phyloP scores from a whole-genome alignment of 2,797 vertebrate species.

The Chromobotia macracanthus region DNA sequence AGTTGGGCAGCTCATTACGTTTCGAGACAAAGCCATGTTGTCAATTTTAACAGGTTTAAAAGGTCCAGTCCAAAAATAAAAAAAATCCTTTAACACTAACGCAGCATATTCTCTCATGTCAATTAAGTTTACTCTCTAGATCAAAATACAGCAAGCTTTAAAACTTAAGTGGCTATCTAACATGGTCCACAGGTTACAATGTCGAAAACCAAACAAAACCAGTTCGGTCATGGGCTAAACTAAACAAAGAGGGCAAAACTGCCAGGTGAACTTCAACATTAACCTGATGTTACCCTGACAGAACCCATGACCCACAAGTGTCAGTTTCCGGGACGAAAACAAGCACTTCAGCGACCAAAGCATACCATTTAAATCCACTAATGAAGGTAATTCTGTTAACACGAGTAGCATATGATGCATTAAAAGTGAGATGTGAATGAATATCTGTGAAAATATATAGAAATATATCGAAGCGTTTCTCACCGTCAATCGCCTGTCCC shows the following conservation, averaged over 20 bases:
- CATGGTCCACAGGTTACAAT: not conserved
- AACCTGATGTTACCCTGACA: not conserved
- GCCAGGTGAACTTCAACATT: slow-evolving; percentile 11
- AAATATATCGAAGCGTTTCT: slow-evolving; percentile 9
- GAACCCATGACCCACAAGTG: too few relatives aligned
- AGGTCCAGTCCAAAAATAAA: not conserved
- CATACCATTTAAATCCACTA: not conserved
- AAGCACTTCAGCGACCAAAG: slow-evolving; percentile 3
- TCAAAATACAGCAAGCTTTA: not conserved
- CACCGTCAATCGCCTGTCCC: slow-evolving; percentile 33
- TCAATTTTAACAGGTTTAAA: not conserved
- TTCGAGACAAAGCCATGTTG: not conserved
- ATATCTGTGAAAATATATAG: not conserved
- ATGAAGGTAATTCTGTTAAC: not conserved
- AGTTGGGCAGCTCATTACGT: not conserved
- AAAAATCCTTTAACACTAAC: not conserved
- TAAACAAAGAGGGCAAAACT: not conserved
- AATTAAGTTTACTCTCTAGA: not conserved
- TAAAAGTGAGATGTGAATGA: not conserved
- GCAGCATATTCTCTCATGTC: not conserved
- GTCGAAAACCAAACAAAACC: not conserved
- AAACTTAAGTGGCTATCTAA: slow-evolving; percentile 50
- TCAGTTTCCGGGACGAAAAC: not conserved
- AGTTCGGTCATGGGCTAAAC: not conserved
- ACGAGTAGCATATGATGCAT: not conserved